Evolutionary conservation across 2,113 vertebrate genomes (phyloP), one percentile per base, ranked within the genome.

Genomic region (Caloenas nicobarica): DNA sequence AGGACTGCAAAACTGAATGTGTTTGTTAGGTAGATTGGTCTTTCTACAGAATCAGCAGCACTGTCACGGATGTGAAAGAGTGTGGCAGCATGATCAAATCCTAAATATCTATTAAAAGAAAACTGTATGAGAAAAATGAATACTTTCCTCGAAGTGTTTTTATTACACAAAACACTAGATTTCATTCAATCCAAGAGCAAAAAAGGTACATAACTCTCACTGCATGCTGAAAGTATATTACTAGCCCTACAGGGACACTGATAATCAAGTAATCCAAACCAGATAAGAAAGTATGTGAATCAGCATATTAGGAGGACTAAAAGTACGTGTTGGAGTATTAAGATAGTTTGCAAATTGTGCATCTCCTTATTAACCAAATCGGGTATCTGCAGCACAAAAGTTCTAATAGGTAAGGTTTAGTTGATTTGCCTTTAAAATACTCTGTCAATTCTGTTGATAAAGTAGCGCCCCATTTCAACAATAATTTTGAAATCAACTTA

Each of bases 31-130:
- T 98, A 99, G 96, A 99, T 98, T 58, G 98, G 97, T 82, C 98
- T 98, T 96, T 99, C 98, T 96, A 99, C 98, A 2, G 99, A 98
- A 86, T 99, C 99, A n/a, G 99, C 97, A 50, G 98, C 98, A 93
- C 98, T 99, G 96, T 99, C 99, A 86, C 99, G 97, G 92, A 99
- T 99, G 96, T 99, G 99, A 97, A 99, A 99, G 91, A 99, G 97
- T 4, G 99, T 99, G 36, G 99, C 98, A 57, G 99, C 98, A 81
- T 99, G 99, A 97, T 99, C 99, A 93, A 99, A 99, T 86, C 99
- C 99, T 97, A 99, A 97, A 74, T 99, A 98, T 40, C 98, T 98
- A 86, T 97, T 88, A 77, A 74, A 92, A 95, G 79, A 98, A 92
- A 95, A 79, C 58, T 92, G n/a, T 10, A 42, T 36, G 42, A 93